A percentile compares a stretch with the other conserved stretches of the same genome.
Conservation (phyloP, 2,113 vertebrate species). For the Atherinomorus stipes region DNA sequence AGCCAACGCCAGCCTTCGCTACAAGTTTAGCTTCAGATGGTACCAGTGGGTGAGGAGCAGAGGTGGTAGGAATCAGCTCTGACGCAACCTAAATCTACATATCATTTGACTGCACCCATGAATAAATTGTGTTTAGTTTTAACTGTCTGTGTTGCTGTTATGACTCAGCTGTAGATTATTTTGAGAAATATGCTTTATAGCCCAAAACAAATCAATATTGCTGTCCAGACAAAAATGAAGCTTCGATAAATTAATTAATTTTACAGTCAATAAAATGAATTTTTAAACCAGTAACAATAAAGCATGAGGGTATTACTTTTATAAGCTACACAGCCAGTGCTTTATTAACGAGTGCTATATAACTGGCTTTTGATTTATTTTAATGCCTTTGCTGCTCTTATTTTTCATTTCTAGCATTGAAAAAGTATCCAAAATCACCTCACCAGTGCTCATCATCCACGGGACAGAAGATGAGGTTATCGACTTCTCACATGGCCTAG, state of each 20-base stretch:
- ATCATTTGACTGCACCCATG: too few species aligned
- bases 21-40: slow-evolving; percentile 42
- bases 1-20: background rate
- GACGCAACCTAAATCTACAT: too few species aligned
- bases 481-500: slow-evolving; percentile 97
- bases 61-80: slow-evolving; percentile 38
- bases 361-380: background rate
- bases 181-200: too few species aligned
- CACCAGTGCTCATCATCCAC: slow-evolving; percentile 97
- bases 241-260: too few species aligned
- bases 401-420: slow-evolving; percentile 86
- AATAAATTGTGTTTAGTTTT: too few species aligned
- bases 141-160: too few species aligned
- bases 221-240: too few species aligned
- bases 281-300: background rate
- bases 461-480: slow-evolving; percentile 98
- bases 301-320: too few species aligned
- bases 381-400: background rate
- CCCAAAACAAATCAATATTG: too few species aligned
- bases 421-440: slow-evolving; percentile 97
- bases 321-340: too few species aligned
- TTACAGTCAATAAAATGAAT: background rate
- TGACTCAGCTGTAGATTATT: too few species aligned
- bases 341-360: background rate
- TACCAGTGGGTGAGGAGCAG: slow-evolving; percentile 51